Evolutionary conservation across 2,113 vertebrate genomes (phyloP).

Genomic region (Dasypus novemcinctus): DNA sequence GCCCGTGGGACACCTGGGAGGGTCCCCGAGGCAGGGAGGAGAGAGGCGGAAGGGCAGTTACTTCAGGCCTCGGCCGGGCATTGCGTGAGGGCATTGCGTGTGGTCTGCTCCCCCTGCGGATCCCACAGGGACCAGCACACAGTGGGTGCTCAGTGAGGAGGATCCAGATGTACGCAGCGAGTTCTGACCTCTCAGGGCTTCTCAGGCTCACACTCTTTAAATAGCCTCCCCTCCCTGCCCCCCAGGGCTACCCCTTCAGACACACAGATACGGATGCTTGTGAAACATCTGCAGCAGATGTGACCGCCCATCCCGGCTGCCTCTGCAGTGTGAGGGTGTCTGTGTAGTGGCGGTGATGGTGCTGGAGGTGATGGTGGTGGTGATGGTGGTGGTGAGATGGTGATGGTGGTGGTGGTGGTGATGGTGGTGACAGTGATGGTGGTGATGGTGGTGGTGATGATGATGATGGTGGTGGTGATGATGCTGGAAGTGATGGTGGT

Average conservation of each 20-base stretch:
- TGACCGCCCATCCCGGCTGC: background rate
- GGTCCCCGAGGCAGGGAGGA: background rate
- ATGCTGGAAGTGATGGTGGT: no score
- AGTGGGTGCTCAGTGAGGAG: background rate
- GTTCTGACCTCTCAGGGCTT: background rate
- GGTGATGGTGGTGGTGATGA: background rate
- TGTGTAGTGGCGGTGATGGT: background rate
- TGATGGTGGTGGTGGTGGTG: background rate
- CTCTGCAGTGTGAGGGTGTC: background rate
- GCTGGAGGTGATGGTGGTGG: background rate
- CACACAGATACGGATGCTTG: background rate
- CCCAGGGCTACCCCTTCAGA: background rate
- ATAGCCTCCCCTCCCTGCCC: background rate
- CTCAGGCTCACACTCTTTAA: conserved; percentile 22
- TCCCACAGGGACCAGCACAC: background rate
- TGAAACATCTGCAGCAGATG: background rate
- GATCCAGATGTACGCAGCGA: background rate
- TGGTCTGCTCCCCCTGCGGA: background rate
- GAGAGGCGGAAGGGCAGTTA: background rate
- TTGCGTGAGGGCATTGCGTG: background rate
- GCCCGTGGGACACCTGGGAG: background rate
- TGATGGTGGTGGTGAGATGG: no score
- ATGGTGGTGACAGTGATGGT: background rate
- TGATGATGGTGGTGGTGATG: background rate
- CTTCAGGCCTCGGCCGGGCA: background rate